Evolutionary conservation across 2,888 invertebrate species (phyloP).

Genomic region (Keiferia lycopersicella): DNA sequence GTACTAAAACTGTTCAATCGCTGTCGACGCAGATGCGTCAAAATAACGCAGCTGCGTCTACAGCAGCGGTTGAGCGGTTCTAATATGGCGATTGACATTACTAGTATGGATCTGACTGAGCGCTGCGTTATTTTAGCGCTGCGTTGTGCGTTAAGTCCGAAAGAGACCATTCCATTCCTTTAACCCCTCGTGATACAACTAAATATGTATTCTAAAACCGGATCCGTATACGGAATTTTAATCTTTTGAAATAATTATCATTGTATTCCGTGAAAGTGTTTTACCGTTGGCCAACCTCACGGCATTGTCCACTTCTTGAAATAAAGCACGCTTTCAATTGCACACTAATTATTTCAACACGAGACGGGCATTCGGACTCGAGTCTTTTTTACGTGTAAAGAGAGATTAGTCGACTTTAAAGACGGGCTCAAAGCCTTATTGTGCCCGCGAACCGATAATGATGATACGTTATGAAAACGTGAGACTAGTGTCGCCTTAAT

Average conservation of each 20-base stretch:
- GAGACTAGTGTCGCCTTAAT: too few species aligned
- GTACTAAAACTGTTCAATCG: too few species aligned
- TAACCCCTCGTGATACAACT: too few species aligned
- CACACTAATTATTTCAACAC: slow-evolving; percentile 80
- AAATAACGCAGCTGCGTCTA: too few species aligned
- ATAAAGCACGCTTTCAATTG: slow-evolving; percentile 80
- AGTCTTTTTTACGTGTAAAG: slow-evolving; percentile 75
- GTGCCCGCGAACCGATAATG: slow-evolving; percentile 70
- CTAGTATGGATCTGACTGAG: too few species aligned
- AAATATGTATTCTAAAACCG: slow-evolving; percentile 49
- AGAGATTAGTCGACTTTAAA: slow-evolving; percentile 77
- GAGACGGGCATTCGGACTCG: slow-evolving; percentile 77
- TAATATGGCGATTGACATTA: too few species aligned
- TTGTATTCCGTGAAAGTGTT: slow-evolving; percentile 77
- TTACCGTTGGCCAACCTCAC: slow-evolving; percentile 76
- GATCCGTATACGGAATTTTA: slow-evolving; percentile 49
- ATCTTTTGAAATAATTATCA: slow-evolving; percentile 66
- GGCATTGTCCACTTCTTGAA: slow-evolving; percentile 73
- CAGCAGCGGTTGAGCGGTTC: too few species aligned
- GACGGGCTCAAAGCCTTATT: slow-evolving; percentile 69
- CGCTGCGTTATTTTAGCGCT: too few species aligned
- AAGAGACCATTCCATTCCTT: too few species aligned
- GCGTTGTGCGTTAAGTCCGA: too few species aligned
- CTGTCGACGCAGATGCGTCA: too few species aligned
- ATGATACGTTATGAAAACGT: slow-evolving; percentile 60